phyloP scores from a whole-genome alignment of 2,797 vertebrate genomes.

The Adelosebastes latens region DNA sequence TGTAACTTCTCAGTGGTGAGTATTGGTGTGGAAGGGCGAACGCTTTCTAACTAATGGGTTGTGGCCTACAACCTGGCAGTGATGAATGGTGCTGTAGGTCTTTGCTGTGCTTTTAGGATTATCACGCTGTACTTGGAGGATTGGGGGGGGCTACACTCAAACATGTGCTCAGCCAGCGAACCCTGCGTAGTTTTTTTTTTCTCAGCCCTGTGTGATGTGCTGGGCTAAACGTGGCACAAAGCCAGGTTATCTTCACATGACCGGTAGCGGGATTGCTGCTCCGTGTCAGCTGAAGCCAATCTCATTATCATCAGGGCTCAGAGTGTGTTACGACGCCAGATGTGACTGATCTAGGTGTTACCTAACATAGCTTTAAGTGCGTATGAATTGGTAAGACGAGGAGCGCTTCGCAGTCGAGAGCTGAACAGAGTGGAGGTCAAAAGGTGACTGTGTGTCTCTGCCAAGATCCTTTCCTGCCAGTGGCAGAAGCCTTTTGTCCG shows the following conservation, averaged over 20 bases:
- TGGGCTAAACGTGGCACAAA: neutral
- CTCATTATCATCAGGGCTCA: slow-evolving; percentile 18
- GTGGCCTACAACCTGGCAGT: slow-evolving; percentile 61
- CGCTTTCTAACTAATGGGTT: slow-evolving; percentile 64
- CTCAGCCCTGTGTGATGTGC: neutral
- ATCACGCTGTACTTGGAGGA: slow-evolving; percentile 46
- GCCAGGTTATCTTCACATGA: slow-evolving; percentile 25
- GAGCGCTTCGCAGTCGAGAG: neutral
- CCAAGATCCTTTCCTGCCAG: slow-evolving; percentile 26
- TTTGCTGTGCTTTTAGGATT: slow-evolving; percentile 60
- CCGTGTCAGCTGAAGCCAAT: neutral
- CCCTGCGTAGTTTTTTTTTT: neutral
- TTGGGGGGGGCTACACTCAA: slow-evolving; percentile 31
- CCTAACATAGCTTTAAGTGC: slow-evolving; percentile 10
- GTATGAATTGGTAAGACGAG: neutral
- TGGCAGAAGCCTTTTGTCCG: slow-evolving; percentile 41
- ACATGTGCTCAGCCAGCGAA: slow-evolving; percentile 34
- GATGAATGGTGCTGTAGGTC: slow-evolving; percentile 67
- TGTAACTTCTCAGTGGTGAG: slow-evolving; percentile 28
- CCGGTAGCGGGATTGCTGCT: neutral
- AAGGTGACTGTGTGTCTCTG: slow-evolving; percentile 15
- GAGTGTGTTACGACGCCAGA: neutral
- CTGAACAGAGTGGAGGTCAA: slow-evolving; percentile 30
- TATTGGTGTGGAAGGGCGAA: slow-evolving; percentile 42
- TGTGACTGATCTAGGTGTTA: slow-evolving; percentile 3